Evolutionary conservation across 1,140 invertebrate genomes (phyloP), one percentile per base, ranked within the genome.

Genomic region (Ericerus pela): DNA sequence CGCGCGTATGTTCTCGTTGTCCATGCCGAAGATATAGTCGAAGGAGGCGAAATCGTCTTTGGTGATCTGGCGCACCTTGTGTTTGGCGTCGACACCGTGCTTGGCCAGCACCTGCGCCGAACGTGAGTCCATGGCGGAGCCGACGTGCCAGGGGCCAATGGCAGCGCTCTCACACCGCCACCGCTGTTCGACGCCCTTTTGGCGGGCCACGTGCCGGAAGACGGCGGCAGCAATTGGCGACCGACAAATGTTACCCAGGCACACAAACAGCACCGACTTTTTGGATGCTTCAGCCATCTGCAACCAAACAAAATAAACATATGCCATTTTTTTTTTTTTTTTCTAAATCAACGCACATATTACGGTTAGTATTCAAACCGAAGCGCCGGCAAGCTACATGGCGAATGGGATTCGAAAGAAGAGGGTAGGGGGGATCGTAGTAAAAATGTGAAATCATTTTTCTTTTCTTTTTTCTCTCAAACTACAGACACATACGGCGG

Each of bases 181-280:
- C 62, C 79, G 63, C 60, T 79, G 70, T 1, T 68, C 61, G 5
- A 79, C 61, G 36, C 76, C 75, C 57, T 72, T 68, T 63, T 86
- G 75, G 62, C 76, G 76, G 8, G 87, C 71, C 10, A 78, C 67
- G 59, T 91, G 76, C 27, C 75, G 68, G 71, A 95, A 93, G 0
- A 95, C 85, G 8, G 86, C 88, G 70, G 94, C 90, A 18, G 90
- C 90, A 59, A 94, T 94, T 5, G 92, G 90, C 12, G 90, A 95
- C n/a, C 92, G 77, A 68, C 91, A 96, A 61, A 93, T 95, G 65
- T 95, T 95, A 14, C 89, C 90, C 54, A 66, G 43, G 38, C 64
- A 66, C 0, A 66, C 58, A 36, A 66, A 65, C 36, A 66, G 30
- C 2, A 64, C 65, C 27, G 38, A 59, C 47, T 60, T 63, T n/a